phyloP scores from a whole-genome alignment of 2,113 vertebrate species.

The Gymnogyps californianus region DNA sequence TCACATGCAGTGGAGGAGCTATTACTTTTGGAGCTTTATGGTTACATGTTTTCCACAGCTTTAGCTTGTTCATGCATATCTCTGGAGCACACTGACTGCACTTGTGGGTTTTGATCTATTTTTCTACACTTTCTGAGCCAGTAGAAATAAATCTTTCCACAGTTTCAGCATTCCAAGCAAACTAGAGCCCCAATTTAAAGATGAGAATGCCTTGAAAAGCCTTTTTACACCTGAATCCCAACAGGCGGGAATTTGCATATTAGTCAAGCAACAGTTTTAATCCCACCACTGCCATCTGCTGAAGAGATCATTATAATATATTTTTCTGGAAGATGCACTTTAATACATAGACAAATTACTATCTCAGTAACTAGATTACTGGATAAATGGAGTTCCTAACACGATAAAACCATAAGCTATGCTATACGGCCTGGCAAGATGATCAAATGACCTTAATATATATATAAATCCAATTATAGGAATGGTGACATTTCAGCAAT shows the following conservation, averaged over 20 bases:
- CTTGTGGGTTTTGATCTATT: background rate
- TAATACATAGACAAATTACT: background rate
- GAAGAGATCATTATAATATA: slow-evolving; percentile 42
- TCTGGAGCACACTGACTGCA: background rate
- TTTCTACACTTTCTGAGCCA: background rate
- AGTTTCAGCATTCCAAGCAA: background rate
- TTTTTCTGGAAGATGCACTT: background rate
- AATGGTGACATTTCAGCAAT: background rate
- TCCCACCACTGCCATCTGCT: slow-evolving; percentile 78
- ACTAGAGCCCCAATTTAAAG: background rate
- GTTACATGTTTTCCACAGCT: background rate
- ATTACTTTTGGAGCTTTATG: background rate
- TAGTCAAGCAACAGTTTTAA: slow-evolving; percentile 61
- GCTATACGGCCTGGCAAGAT: background rate
- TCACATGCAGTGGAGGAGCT: background rate
- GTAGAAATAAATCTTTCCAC: background rate
- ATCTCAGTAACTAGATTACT: background rate
- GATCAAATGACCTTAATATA: slow-evolving; percentile 13
- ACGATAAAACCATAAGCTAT: background rate
- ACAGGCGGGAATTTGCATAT: slow-evolving; percentile 63
- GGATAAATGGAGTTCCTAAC: background rate
- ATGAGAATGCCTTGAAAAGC: background rate
- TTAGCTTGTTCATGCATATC: background rate
- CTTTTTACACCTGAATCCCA: slow-evolving; percentile 58
- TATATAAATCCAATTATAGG: background rate